phyloP scores from a whole-genome alignment of 2,888 invertebrate genomes.

The Drosophila basisetae region DNA sequence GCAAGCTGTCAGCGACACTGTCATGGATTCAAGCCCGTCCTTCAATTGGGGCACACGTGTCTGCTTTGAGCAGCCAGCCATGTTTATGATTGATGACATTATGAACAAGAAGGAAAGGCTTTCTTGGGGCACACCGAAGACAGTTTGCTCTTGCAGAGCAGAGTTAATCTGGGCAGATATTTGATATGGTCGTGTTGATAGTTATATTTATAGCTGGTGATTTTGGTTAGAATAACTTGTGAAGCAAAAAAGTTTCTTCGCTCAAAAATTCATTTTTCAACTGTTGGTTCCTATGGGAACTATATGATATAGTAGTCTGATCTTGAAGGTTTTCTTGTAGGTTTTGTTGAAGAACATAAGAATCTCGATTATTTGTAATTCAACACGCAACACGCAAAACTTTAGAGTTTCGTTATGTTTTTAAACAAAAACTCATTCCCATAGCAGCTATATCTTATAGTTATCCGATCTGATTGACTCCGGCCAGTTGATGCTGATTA shows the following conservation, averaged over 20 bases:
- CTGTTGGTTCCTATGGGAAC: not conserved
- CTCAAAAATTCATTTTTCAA: not conserved
- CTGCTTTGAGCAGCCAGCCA: constrained; percentile 1
- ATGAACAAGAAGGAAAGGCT: not conserved
- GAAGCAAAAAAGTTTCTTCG: not conserved
- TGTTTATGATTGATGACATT: constrained; percentile 38
- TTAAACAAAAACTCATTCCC: not conserved
- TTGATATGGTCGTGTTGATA: not conserved
- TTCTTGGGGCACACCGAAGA: not conserved
- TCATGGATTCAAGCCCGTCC: constrained; percentile 7
- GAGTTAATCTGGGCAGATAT: not conserved
- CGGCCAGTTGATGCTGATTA: not conserved
- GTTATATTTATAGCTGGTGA: not conserved
- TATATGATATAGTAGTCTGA: not conserved
- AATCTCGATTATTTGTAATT: accelerated
- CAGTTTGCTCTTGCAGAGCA: not conserved
- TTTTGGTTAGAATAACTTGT: not conserved
- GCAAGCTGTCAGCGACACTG: constrained; percentile 48
- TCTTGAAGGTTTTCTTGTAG: not conserved
- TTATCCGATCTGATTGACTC: not conserved
- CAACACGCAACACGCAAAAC: not conserved
- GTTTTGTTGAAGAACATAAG: not conserved
- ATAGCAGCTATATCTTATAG: not conserved
- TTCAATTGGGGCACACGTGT: constrained; percentile 25
- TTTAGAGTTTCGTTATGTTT: not conserved